Evolutionary conservation across 2,113 vertebrate genomes (phyloP).

Genomic region (Ibidorhyncha struthersii): DNA sequence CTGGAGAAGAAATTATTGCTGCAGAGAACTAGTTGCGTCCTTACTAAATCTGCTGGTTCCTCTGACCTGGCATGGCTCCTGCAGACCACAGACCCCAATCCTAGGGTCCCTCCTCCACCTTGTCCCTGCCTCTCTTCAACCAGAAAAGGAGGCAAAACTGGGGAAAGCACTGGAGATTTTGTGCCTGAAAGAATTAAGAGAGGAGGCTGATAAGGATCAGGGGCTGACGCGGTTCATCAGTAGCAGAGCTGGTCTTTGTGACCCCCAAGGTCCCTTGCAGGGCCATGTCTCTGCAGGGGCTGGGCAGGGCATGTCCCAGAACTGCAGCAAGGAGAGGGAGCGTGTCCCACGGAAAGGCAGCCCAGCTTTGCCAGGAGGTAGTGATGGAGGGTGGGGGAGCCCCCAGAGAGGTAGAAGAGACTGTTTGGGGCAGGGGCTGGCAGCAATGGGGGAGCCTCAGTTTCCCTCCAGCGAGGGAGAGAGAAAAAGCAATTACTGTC

Average conservation of each 20-base stretch:
- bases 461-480: neutral
- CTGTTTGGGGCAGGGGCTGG: neutral
- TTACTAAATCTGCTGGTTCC: neutral
- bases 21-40: neutral
- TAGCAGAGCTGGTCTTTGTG: neutral
- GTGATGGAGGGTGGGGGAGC: neutral
- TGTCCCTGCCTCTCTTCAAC: neutral
- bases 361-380: neutral
- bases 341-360: neutral
- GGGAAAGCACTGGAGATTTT: neutral
- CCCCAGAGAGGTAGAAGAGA: neutral
- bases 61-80: neutral
- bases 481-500: neutral
- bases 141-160: neutral
- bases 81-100: accelerated
- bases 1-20: neutral
- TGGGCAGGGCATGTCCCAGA: neutral
- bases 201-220: neutral
- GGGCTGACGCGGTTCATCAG: neutral
- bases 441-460: neutral
- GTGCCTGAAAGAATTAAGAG: neutral
- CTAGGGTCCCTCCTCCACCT: neutral
- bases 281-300: accelerated
- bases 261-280: neutral
- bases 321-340: neutral